phyloP scores from a whole-genome alignment of 2,797 vertebrate species.

The Morelia viridis region DNA sequence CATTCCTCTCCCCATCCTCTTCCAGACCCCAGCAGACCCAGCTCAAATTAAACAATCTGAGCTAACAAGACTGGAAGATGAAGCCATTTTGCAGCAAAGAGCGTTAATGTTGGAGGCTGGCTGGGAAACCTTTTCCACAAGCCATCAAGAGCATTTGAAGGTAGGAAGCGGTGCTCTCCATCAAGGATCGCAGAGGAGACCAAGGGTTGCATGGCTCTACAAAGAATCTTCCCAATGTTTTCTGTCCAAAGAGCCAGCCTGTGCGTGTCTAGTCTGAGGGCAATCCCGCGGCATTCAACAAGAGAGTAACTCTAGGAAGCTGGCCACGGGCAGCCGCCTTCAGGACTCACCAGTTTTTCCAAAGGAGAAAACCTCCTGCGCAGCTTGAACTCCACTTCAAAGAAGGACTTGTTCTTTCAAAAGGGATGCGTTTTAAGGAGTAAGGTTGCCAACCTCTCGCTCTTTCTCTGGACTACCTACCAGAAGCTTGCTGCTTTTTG shows the following conservation, averaged over 20 bases:
- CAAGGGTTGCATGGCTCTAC: not conserved
- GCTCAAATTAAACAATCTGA: not conserved
- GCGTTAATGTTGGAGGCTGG: not conserved
- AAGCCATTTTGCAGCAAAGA: not conserved
- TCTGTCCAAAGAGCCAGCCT: not conserved
- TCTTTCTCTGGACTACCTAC: fast-evolving
- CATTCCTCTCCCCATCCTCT: not conserved
- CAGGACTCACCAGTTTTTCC: not conserved
- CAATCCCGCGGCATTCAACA: not conserved
- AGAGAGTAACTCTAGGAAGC: not conserved
- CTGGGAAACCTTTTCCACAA: not conserved
- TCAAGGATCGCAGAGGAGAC: not conserved
- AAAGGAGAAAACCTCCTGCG: too few species aligned
- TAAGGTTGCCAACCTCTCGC: not conserved
- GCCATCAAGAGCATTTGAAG: not conserved
- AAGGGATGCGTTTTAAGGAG: not conserved
- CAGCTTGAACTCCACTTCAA: too few species aligned
- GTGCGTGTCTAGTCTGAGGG: not conserved
- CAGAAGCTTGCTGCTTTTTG: not conserved
- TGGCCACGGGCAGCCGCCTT: not conserved
- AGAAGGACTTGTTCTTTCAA: too few species aligned
- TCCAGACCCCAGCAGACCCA: not conserved
- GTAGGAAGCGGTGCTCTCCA: not conserved
- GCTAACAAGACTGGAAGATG: not conserved
- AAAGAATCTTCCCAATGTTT: not conserved